These are phyloP conservation scores for Aporophyla lueneburgensis DNA, from an alignment of 2,888 invertebrate species.

Conservation along the genomic window DNA sequence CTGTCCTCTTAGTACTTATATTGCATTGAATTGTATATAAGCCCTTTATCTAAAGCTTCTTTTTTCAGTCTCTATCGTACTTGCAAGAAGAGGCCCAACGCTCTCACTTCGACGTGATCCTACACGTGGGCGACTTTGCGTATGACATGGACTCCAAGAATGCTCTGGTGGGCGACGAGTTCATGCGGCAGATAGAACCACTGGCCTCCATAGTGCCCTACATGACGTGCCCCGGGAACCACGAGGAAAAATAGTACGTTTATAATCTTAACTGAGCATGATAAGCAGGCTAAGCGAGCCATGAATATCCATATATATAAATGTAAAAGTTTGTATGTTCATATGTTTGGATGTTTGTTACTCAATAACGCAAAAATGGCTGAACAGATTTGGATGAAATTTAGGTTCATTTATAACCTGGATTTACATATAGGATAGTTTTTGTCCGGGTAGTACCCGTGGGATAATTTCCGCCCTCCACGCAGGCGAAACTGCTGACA, in stretches of 20 bases:
- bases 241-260: slow-evolving; percentile 95
- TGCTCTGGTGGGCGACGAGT: slow-evolving; percentile 96
- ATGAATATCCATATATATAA: too few species aligned
- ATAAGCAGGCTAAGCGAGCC: not conserved
- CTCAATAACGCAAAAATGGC: too few species aligned
- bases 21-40: not conserved
- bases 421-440: too few species aligned
- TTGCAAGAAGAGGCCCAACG: slow-evolving; percentile 96
- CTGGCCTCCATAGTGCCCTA: slow-evolving; percentile 97
- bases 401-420: too few species aligned
- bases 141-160: slow-evolving; percentile 97
- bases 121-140: slow-evolving; percentile 98
- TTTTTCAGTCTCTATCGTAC: slow-evolving; percentile 93
- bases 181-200: slow-evolving; percentile 97
- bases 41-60: too few species aligned
- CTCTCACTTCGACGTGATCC: slow-evolving; percentile 95
- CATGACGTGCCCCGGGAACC: slow-evolving; percentile 98
- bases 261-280: not conserved
- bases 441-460: too few species aligned
- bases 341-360: too few species aligned
- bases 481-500: too few species aligned
- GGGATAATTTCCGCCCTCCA: too few species aligned
- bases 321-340: too few species aligned
- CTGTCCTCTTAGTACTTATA: not conserved
- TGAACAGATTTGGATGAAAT: too few species aligned